Conservation (phyloP, 2,888 invertebrate species). For the Aleiodes leptofemur region DNA sequence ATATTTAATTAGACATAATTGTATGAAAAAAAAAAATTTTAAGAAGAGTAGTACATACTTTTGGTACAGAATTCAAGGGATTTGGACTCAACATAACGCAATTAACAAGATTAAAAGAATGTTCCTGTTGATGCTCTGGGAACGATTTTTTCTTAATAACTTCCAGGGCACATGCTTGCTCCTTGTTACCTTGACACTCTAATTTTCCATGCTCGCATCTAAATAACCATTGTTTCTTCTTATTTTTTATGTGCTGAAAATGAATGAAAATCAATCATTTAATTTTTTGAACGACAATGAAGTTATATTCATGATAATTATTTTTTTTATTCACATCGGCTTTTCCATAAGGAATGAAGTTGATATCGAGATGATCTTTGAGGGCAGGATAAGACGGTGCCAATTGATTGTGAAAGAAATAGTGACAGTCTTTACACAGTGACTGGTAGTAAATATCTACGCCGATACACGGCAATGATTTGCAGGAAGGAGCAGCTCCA, state of each 20-base stretch:
- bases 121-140: slow-evolving; percentile 55
- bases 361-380: slow-evolving; percentile 70
- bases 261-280: no score
- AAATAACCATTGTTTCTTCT: no score
- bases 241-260: no score
- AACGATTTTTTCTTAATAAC: slow-evolving; percentile 61
- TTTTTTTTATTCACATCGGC: slow-evolving; percentile 72
- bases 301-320: not conserved
- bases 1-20: no score
- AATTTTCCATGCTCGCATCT: slow-evolving; percentile 63
- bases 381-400: slow-evolving; percentile 72
- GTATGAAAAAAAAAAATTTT: no score
- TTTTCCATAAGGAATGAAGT: slow-evolving; percentile 77
- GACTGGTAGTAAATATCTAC: slow-evolving; percentile 78
- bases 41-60: no score
- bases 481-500: not conserved
- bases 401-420: slow-evolving; percentile 76
- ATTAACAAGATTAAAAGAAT: slow-evolving; percentile 68
- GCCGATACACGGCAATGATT: slow-evolving; percentile 38
- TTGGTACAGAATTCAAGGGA: no score
- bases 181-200: slow-evolving; percentile 77
- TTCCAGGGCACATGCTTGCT: slow-evolving; percentile 76
- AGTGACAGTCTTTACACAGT: slow-evolving; percentile 77
- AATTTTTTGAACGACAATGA: no score
- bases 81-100: slow-evolving; percentile 75